Evolutionary conservation across 2,113 vertebrate species (phyloP).

Genomic region (Rhinolophus sinicus): DNA sequence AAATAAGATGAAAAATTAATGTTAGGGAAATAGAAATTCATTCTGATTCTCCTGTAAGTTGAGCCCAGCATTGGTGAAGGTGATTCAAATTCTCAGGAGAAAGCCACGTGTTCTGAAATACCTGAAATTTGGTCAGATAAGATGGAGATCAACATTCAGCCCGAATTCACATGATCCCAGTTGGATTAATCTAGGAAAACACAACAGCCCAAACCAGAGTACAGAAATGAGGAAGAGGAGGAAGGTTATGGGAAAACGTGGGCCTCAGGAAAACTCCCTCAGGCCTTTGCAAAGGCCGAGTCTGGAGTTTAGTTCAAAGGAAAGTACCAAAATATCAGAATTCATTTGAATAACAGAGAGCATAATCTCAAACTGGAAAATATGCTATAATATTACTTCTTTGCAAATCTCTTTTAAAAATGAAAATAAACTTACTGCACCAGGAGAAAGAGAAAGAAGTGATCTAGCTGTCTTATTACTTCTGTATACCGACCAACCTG

Average conservation of each 20-base stretch:
- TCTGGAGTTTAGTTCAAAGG: background rate
- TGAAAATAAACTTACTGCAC: background rate
- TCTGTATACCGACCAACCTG: background rate
- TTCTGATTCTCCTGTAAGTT: background rate
- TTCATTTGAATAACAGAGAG: constrained; percentile 14
- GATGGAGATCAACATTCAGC: constrained; percentile 27
- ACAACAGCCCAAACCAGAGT: background rate
- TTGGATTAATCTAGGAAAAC: constrained; percentile 33
- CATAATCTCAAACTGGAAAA: background rate
- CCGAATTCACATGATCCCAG: background rate
- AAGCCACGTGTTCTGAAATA: background rate
- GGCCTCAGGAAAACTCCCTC: background rate
- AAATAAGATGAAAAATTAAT: constrained; percentile 47
- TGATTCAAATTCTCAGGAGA: background rate
- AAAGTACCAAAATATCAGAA: background rate
- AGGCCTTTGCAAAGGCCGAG: background rate
- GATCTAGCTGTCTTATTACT: background rate
- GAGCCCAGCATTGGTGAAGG: background rate
- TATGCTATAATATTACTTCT: background rate
- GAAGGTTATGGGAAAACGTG: background rate
- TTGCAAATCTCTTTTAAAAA: background rate
- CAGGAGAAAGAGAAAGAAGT: background rate
- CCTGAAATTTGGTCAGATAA: background rate
- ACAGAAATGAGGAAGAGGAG: background rate
- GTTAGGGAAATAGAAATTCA: background rate